These are phyloP conservation scores for Synanthedon tipuliformis DNA, from an alignment of 2,888 invertebrate genomes.

Conservation along the genomic window DNA sequence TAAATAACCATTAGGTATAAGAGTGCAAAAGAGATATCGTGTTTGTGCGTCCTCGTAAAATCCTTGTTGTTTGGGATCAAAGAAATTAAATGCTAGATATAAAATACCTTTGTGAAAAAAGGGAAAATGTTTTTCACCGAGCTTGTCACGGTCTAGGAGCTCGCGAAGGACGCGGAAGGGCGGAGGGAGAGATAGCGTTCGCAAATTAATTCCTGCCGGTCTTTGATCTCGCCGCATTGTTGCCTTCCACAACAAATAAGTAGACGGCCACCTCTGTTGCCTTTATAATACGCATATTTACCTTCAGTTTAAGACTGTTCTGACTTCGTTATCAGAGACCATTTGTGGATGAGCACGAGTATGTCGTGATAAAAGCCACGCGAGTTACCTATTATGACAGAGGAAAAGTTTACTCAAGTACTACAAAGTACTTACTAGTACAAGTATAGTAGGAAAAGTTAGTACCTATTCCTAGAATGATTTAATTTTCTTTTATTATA, in stretches of 20 bases:
- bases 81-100: constrained; percentile 16
- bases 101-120: constrained; percentile 22
- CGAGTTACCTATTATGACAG: too few relatives aligned
- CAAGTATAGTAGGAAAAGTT: too few relatives aligned
- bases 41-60: constrained; percentile 4
- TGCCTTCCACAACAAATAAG: constrained; percentile 52
- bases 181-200: constrained; percentile 38
- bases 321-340: too few relatives aligned
- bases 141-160: constrained; percentile 24
- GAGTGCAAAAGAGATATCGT: constrained; percentile 5
- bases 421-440: too few relatives aligned
- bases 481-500: too few relatives aligned
- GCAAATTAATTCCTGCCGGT: constrained; percentile 55
- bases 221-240: constrained; percentile 59
- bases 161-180: constrained; percentile 12
- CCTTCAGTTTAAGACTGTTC: background rate
- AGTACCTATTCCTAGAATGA: too few relatives aligned
- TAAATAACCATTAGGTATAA: background rate
- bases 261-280: constrained; percentile 12
- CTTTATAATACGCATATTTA: background rate
- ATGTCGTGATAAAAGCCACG: too few relatives aligned
- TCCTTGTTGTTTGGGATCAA: constrained; percentile 18
- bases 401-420: too few relatives aligned
- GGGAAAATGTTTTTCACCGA: constrained; percentile 30
- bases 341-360: too few relatives aligned